Base-by-base conservation (phyloP, 2,797 vertebrate genomes). In the Esox masquinongy region DNA sequence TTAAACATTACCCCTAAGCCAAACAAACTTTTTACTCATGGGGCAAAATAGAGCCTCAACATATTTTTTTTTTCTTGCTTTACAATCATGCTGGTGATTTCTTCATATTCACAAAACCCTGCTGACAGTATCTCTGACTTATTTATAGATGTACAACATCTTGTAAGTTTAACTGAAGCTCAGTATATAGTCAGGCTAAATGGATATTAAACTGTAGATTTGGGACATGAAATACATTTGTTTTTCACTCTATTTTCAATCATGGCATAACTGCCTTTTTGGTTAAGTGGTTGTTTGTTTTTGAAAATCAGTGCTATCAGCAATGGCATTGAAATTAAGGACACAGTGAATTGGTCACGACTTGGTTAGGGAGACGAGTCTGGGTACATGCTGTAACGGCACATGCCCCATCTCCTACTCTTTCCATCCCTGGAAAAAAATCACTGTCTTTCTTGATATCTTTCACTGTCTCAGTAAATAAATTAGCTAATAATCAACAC, bases 381-480 rank as follows among this genome's bases (percentile, higher is more conserved):
- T 39, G 17, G 34, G 66, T 36, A 74, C 72, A 73, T 49, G 19
- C 14, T 31, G 49, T 53, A 26, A 19, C 5, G n/a, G 17, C 7
- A 22, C 17, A 34, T 1, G 12, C 2, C 4, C 47, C 6, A 8
- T 56, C 53, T 78, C 76, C 59, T 70, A 68, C 16, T 63, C n/a
- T 14, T 0, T 43, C 56, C 22, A 14, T 31, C 47, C 39, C 14
- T 1, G 47, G 1, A 63, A 80, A 56, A 80, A 56, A 51, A 75
- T 79, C 22, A 16, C 74, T 68, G 68, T 70, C 63, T 15, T 71
- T 16, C 36, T 26, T 49, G 43, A 64, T 75, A 70, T 68, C 70
- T 61, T 70, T 77, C 61, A 70, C 51, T 80, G 68, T 53, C 56
- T 24, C 39, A 78, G 72, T 56, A 75, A 74, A 74, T 79, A 8